These are phyloP conservation scores for Chaetodon auriga DNA, from an alignment of 2,113 vertebrate species.

Conservation along the genomic window DNA sequence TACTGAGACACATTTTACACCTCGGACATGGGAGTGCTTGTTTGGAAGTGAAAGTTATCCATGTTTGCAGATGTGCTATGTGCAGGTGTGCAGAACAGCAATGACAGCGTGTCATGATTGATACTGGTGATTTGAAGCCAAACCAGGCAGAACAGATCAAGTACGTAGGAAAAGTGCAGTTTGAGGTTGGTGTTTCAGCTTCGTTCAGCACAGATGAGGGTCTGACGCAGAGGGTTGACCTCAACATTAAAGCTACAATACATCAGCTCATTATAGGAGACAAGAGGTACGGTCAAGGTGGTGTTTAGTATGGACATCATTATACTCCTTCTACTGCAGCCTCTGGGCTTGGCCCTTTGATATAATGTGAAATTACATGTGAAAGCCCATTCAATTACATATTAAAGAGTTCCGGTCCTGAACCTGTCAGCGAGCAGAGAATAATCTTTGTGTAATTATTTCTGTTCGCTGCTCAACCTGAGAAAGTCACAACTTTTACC, in stretches of 20 bases:
- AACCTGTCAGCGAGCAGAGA: slow-evolving; percentile 20
- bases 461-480: neutral
- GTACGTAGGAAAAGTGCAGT: neutral
- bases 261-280: slow-evolving; percentile 46
- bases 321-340: slow-evolving; percentile 2
- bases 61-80: neutral
- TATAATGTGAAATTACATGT: slow-evolving; percentile 51
- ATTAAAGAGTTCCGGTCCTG: slow-evolving; percentile 43
- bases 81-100: neutral
- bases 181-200: neutral
- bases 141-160: neutral
- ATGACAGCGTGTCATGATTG: neutral
- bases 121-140: neutral
- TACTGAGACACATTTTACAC: neutral
- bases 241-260: slow-evolving; percentile 13
- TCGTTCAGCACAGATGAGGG: neutral
- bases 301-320: slow-evolving; percentile 45
- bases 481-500: slow-evolving; percentile 19
- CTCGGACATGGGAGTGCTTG: neutral
- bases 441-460: slow-evolving; percentile 49
- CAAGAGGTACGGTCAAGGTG: slow-evolving; percentile 34
- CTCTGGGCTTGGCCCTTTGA: slow-evolving; percentile 29
- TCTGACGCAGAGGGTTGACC: neutral
- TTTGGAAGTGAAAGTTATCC: too few species aligned
- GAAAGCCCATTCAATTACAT: slow-evolving; percentile 35